phyloP scores from a whole-genome alignment of 2,113 vertebrate species.

The Sturnira hondurensis region DNA sequence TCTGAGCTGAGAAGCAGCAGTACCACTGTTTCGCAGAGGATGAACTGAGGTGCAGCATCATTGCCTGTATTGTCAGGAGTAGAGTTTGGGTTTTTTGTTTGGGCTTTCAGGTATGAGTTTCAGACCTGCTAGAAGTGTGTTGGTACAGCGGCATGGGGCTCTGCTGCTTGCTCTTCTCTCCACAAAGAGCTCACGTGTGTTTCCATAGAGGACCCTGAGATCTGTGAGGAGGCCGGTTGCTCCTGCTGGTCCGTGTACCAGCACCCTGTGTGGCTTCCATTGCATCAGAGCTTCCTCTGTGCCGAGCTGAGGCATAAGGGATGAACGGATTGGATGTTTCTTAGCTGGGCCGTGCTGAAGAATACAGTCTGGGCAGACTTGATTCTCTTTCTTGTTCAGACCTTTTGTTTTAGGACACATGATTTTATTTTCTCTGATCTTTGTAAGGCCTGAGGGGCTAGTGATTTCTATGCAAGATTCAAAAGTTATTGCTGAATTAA shows the following conservation, averaged over 20 bases:
- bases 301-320: not conserved
- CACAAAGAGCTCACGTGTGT: not conserved
- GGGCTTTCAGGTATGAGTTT: not conserved
- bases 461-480: not conserved
- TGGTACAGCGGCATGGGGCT: not conserved
- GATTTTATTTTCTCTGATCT: not conserved
- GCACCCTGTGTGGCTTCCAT: not conserved
- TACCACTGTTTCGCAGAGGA: not conserved
- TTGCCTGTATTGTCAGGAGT: not conserved
- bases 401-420: not conserved
- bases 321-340: not conserved
- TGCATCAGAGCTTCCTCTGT: not conserved
- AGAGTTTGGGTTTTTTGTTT: not conserved
- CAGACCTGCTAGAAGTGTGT: not conserved
- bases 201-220: not conserved
- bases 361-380: not conserved
- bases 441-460: not conserved
- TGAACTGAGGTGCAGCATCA: not conserved
- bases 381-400: not conserved
- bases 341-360: not conserved
- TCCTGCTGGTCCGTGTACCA: not conserved
- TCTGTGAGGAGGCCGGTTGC: not conserved
- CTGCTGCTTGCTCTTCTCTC: not conserved
- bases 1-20: not conserved
- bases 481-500: not conserved